Percentiles rank a stretch among this genome's conserved stretches.
Conservation (phyloP, 1,140 invertebrate genomes). For the Drosophila tristis region DNA sequence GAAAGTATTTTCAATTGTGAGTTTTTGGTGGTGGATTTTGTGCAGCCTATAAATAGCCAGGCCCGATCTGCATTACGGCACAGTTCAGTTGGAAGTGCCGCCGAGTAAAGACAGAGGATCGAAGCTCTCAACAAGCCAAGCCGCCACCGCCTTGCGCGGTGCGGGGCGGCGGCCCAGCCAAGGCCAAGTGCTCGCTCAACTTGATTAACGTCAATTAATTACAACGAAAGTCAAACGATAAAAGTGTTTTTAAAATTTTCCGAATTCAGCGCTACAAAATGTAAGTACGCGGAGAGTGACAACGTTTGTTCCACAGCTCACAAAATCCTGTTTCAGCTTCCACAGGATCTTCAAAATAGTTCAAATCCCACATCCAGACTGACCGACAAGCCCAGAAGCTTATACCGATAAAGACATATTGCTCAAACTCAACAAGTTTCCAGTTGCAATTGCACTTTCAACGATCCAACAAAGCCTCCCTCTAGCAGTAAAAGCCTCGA, state of each 20-base stretch:
- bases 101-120: conserved; percentile 43
- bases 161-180: conserved; percentile 42
- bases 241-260: neutral
- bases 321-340: neutral
- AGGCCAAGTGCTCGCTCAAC: too few relatives aligned
- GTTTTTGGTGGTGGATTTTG: conserved; percentile 62
- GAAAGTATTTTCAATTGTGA: conserved; percentile 67
- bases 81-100: conserved; percentile 47
- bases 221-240: neutral
- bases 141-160: conserved; percentile 56
- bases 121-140: conserved; percentile 24
- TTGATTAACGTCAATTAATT: conserved; percentile 35
- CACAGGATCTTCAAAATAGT: conserved; percentile 9
- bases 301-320: neutral
- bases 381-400: neutral
- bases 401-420: too few relatives aligned
- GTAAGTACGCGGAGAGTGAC: conserved; percentile 17
- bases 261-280: neutral
- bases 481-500: too few relatives aligned
- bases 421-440: conserved; percentile 4
- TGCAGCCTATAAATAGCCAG: conserved; percentile 61
- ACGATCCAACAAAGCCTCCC: too few relatives aligned
- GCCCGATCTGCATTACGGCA: conserved; percentile 44
- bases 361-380: neutral
- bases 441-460: too few relatives aligned